phyloP scores from a whole-genome alignment of 2,797 vertebrate species.

The Acestrorhynchus altus region DNA sequence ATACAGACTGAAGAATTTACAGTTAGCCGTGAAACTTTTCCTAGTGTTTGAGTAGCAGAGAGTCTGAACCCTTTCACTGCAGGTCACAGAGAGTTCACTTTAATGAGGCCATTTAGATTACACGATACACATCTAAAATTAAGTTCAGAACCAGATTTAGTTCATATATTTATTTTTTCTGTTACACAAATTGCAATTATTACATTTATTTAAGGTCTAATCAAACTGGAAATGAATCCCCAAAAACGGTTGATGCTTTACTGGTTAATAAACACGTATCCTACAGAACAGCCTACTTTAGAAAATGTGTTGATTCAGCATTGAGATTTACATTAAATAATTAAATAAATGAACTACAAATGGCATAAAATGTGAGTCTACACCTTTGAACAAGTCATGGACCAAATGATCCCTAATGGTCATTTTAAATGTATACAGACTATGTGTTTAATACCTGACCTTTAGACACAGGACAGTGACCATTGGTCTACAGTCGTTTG shows the following conservation, averaged over 20 bases:
- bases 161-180: too few species aligned
- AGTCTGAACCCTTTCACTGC: conserved; percentile 71
- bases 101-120: conserved; percentile 54
- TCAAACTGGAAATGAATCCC: too few species aligned
- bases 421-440: background rate
- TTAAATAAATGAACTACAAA: too few species aligned
- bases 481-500: conserved; percentile 37
- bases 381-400: background rate
- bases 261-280: too few species aligned
- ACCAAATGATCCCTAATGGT: background rate
- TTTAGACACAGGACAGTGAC: background rate
- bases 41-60: conserved; percentile 84
- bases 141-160: background rate
- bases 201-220: too few species aligned
- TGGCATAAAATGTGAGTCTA: background rate
- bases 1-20: conserved; percentile 82
- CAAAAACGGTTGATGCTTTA: too few species aligned
- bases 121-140: conserved; percentile 19
- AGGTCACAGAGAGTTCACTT: conserved; percentile 89
- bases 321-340: too few species aligned
- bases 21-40: conserved; percentile 82
- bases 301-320: too few species aligned
- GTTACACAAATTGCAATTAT: too few species aligned
- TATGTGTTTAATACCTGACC: background rate
- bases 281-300: too few species aligned